Base-by-base conservation (phyloP, 2,113 vertebrate genomes). In the Megaptera novaeangliae region DNA sequence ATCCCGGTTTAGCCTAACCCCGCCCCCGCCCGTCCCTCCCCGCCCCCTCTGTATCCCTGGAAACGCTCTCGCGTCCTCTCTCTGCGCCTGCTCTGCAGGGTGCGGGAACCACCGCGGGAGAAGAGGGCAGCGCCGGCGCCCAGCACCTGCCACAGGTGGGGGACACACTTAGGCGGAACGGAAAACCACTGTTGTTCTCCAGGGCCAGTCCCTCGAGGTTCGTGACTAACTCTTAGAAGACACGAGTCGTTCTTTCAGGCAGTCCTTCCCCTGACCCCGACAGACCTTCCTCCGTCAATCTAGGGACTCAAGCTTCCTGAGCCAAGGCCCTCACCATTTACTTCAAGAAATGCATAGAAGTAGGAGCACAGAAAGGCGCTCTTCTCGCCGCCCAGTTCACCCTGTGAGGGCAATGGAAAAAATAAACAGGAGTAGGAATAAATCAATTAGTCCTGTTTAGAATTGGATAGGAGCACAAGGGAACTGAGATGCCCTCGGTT, bases 11-110 rank as follows among this genome's bases (percentile, higher is more conserved):
- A 52, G 64, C 64, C 69, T 85, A 71, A 39, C 46, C 49, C 81
- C 96, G 59, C 94, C 96, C 57, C 66, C 5, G 1, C 1, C 3
- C 6, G 3, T 4, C 39, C 55, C 2, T 10, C 46, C 18, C 6
- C 39, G 36, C 52, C 82, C 55, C 61, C 68, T 63, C 71, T 5
- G 98, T 98, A 92, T 78, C 98, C 96, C 96, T 95, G 98, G 98
- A 85, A 97, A 98, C 90, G 52, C 27, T 27, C 20, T 8, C 1
- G 98, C 97, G 98, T 98, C 96, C 61, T 4, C n/a, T 34, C 4
- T 4, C 27, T 44, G n/a, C 81, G 31, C 29, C 1, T 1, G 23
- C 36, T 1, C 34, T 0, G 31, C 25, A 10, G 9, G 8, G 68
- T 11, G 34, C 63, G 5, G 0, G 17, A 31, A 20, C 17, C 15